phyloP scores from a whole-genome alignment of 2,113 vertebrate species.

The Ctenomys sociabilis region DNA sequence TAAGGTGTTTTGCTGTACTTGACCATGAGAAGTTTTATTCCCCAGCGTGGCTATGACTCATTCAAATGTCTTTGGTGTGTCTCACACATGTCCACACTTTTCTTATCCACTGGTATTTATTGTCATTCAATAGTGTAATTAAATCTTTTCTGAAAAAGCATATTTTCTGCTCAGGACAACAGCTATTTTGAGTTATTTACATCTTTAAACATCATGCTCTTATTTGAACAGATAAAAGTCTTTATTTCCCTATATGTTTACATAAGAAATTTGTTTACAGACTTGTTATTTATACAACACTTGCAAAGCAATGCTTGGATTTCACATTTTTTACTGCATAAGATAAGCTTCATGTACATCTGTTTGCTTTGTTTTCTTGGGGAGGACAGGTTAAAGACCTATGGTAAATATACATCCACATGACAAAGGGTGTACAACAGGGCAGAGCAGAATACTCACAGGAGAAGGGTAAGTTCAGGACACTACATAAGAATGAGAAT shows the following conservation, averaged over 20 bases:
- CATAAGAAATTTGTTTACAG: constrained; percentile 66
- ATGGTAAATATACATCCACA: constrained; percentile 71
- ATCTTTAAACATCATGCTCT: constrained; percentile 47
- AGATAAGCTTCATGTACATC: constrained; percentile 53
- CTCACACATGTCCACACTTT: background rate
- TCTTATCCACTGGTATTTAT: background rate
- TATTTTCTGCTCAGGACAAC: background rate
- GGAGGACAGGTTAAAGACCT: constrained; percentile 80
- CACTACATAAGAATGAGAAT: background rate
- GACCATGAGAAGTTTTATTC: background rate
- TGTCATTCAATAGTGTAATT: constrained; percentile 19
- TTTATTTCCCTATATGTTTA: constrained; percentile 68
- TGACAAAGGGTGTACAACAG: constrained; percentile 74
- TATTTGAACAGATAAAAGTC: constrained; percentile 70
- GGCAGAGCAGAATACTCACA: constrained; percentile 60
- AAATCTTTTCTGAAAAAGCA: constrained; percentile 33
- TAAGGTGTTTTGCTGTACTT: background rate
- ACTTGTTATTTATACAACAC: constrained; percentile 72
- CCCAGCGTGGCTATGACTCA: background rate
- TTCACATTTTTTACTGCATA: constrained; percentile 31
- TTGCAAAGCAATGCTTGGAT: constrained; percentile 68
- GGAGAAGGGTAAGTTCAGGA: constrained; percentile 23
- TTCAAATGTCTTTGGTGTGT: background rate
- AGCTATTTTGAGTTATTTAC: constrained; percentile 37
- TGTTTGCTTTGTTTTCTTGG: constrained; percentile 60